Evolutionary conservation across 2,888 invertebrate genomes (phyloP).

Genomic region (Tanypteryx hageni): DNA sequence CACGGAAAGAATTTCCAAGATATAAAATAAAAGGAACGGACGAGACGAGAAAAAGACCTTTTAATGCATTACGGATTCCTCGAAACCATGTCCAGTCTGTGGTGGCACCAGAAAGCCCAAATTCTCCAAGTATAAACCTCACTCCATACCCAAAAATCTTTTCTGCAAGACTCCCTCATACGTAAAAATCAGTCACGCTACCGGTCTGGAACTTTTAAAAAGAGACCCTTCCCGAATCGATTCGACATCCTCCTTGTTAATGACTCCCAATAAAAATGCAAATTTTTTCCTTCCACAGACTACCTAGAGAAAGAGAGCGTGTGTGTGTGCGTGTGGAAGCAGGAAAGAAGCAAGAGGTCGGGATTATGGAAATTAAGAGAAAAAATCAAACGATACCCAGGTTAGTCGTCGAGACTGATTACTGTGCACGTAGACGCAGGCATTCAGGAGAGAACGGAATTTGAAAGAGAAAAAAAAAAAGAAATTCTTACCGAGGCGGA

Average conservation of each 20-base stretch:
- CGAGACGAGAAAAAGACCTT: not conserved
- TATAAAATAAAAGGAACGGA: not conserved
- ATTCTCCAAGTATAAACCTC: too few species aligned
- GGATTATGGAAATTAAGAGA: slow-evolving; percentile 22
- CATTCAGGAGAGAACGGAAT: not conserved
- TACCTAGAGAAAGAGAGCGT: not conserved
- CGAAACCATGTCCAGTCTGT: too few species aligned
- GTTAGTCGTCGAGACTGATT: slow-evolving; percentile 8
- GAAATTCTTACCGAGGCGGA: too few species aligned
- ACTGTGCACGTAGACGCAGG: slow-evolving; percentile 17
- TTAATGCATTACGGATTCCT: not conserved
- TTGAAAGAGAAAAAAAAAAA: not conserved
- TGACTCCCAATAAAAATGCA: slow-evolving; percentile 58
- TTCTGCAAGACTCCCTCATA: not conserved
- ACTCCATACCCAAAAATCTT: too few species aligned
- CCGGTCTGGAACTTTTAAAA: slow-evolving; percentile 13
- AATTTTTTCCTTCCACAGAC: not conserved
- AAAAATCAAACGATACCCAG: not conserved
- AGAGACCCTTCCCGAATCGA: slow-evolving; percentile 11
- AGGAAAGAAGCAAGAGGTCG: not conserved
- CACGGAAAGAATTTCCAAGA: not conserved
- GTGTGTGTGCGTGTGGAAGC: not conserved
- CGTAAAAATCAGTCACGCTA: slow-evolving; percentile 44
- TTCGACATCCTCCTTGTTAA: slow-evolving; percentile 50
- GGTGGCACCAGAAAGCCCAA: too few species aligned